Evolutionary conservation across 2,888 invertebrate species (phyloP).

Genomic region (Papilio elwesi): DNA sequence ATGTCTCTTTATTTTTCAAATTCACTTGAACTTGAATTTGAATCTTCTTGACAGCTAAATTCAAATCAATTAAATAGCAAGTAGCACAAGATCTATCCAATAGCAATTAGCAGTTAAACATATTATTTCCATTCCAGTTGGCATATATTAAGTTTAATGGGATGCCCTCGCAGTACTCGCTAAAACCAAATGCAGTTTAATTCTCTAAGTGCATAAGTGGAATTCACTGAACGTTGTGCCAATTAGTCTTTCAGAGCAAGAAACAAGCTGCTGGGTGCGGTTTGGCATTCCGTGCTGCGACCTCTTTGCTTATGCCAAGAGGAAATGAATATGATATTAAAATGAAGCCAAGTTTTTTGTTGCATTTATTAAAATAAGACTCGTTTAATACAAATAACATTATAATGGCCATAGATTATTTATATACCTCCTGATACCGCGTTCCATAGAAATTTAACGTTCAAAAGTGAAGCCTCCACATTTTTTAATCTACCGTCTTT

Average conservation of each 20-base stretch:
- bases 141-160: not conserved
- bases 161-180: conserved; percentile 5
- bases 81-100: too few relatives aligned
- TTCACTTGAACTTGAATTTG: too few relatives aligned
- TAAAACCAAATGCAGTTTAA: conserved; percentile 27
- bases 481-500: too few relatives aligned
- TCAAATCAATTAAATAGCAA: too few relatives aligned
- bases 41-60: too few relatives aligned
- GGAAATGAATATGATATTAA: conserved; percentile 32
- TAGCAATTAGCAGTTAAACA: not conserved
- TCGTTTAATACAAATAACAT: not conserved
- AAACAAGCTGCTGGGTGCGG: conserved; percentile 36
- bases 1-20: too few relatives aligned
- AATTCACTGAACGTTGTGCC: conserved; percentile 36
- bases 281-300: conserved; percentile 38
- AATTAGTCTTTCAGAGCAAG: conserved; percentile 36
- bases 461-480: too few relatives aligned
- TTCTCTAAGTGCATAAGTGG: conserved; percentile 36
- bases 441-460: too few relatives aligned
- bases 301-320: conserved; percentile 36
- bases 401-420: too few relatives aligned
- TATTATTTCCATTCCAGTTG: not conserved
- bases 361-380: conserved; percentile 8
- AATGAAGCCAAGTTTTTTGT: conserved; percentile 30
- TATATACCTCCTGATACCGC: too few relatives aligned